Base-by-base conservation (phyloP, 1,140 invertebrate species). In the Aphelenchoides besseyi region DNA sequence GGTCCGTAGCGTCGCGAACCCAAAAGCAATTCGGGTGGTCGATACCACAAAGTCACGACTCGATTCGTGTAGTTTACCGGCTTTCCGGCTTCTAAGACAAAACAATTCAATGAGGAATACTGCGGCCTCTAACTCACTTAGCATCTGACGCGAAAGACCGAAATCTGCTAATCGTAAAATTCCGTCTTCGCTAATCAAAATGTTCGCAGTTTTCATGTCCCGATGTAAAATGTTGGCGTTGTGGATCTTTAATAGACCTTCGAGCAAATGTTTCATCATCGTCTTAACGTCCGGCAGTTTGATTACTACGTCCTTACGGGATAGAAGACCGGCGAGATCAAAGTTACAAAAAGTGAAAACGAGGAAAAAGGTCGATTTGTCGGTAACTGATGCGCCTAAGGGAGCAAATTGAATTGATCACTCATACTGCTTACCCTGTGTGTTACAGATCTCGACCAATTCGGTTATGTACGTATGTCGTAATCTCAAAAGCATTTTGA, bases 311-410 rank as follows among this genome's bases (percentile, higher is more conserved):
- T 94, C 94, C 3, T 91, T 90, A 86, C 98, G 98, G 5, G 93
- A 96, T 2, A 99, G 85, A 33, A 99, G 87, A 3, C 97, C 97
- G 32, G 96, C 97, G 55, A 99, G 87, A 87, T 99, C 97, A 84
- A 98, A 96, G 85, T 98, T 96, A 87, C 95, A 98, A 84, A 98
- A 98, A 77, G 98, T 95, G 87, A 99, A 98, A 0, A 98, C 92
- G 71, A 99, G 87, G 84, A 95, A 98, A 84, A 98, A 98, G 0
- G 94, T 97, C 2, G 93, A 94, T 36, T 73, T 71, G n/a, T 48
- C 37, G 23, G 23, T 12, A 1, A 12, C 16, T n/a, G 28, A n/a
- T 18, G 53, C 9, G 28, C n/a, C 54, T 66, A 53, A 66, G 30
- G 36, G 0, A 30, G 1, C 3, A 28, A 18, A 8, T 29, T 33